Conservation (phyloP, 2,888 invertebrate species). For the Mystacides longicornis region DNA sequence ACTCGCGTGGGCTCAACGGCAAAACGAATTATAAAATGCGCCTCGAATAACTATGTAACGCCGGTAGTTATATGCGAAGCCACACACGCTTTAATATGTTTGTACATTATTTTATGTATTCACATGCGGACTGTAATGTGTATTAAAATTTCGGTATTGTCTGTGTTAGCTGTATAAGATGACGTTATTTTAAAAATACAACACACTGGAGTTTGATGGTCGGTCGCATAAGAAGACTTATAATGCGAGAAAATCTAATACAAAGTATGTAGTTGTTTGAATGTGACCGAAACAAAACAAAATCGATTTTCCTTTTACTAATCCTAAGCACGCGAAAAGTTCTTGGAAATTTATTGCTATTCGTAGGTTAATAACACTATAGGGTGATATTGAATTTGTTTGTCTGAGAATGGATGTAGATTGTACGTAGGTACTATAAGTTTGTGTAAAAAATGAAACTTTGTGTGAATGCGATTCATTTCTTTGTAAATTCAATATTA, state of each 20-base stretch:
- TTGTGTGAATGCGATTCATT: too few species aligned
- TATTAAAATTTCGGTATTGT: too few species aligned
- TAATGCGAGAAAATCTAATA: not conserved
- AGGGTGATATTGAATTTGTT: too few species aligned
- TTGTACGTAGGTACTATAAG: too few species aligned
- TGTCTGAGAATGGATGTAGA: too few species aligned
- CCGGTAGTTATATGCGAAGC: not conserved
- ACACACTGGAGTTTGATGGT: not conserved
- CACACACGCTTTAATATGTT: not conserved
- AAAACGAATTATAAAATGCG: not conserved
- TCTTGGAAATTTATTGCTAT: not conserved
- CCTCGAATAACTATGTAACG: not conserved
- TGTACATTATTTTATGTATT: not conserved
- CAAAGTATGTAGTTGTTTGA: not conserved
- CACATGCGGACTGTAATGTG: not conserved
- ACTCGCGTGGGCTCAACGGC: not conserved
- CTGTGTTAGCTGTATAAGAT: not conserved
- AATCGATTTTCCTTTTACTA: not conserved
- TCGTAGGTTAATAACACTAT: too few species aligned
- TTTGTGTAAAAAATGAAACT: too few species aligned
- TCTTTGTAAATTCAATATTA: too few species aligned
- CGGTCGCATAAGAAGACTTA: not conserved
- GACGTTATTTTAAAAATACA: slow-evolving; percentile 1
- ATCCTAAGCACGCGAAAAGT: not conserved
- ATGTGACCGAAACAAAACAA: not conserved